phyloP scores from a whole-genome alignment of 2,888 invertebrate species.

The Mesorhabditis spiculigera region DNA sequence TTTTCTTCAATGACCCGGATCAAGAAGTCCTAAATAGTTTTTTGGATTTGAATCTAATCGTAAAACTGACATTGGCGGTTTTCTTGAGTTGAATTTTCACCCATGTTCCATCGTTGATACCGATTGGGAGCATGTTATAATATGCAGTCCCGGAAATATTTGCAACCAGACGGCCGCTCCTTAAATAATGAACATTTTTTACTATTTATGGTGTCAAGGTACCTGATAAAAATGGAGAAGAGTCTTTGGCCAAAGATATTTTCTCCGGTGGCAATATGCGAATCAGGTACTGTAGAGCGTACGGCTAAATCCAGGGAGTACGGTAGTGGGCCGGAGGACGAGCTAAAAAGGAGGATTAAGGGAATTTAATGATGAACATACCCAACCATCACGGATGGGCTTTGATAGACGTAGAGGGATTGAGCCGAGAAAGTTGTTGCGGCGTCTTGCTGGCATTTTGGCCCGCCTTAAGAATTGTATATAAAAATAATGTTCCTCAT shows the following conservation, averaged over 20 bases:
- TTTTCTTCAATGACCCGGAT: conserved; percentile 17
- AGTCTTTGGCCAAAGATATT: conserved; percentile 41
- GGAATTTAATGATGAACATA: conserved; percentile 7
- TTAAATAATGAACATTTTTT: conserved; percentile 8
- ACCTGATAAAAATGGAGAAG: conserved; percentile 17
- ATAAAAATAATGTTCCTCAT: too few species aligned
- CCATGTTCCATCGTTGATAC: conserved; percentile 51
- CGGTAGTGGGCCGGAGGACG: conserved; percentile 18
- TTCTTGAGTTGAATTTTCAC: conserved; percentile 31
- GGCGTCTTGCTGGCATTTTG: conserved; percentile 29
- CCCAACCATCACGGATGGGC: conserved; percentile 38
- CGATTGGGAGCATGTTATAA: conserved; percentile 30
- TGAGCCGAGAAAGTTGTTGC: conserved; percentile 37
- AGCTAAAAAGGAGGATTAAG: conserved; percentile 13
- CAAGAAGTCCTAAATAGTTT: conserved; percentile 15
- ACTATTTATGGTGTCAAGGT: not conserved
- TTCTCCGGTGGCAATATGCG: conserved; percentile 48
- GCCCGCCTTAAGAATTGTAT: conserved; percentile 19
- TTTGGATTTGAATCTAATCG: not conserved
- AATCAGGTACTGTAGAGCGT: conserved; percentile 48
- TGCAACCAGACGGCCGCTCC: conserved; percentile 34
- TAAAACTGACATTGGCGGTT: conserved; percentile 18
- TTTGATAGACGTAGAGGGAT: conserved; percentile 43
- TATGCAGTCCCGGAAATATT: conserved; percentile 30
- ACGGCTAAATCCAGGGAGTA: conserved; percentile 41